These are phyloP conservation scores for Craniophora ligustri DNA, from an alignment of 2,888 invertebrate species.

Conservation along the genomic window DNA sequence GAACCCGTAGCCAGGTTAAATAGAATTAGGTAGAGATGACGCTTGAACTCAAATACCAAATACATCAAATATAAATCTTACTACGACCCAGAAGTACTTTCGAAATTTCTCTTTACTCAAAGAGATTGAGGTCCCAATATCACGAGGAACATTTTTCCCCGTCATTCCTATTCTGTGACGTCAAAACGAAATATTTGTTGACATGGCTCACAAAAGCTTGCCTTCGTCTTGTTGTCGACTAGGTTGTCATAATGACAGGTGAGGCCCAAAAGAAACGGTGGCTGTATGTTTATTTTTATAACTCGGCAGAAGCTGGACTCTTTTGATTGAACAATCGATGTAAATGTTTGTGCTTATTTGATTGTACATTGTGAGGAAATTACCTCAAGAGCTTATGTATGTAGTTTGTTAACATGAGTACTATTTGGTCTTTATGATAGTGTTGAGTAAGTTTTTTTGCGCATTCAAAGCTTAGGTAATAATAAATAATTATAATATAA, in stretches of 20 bases:
- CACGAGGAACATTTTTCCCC: conserved; percentile 15
- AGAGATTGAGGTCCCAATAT: conserved; percentile 7
- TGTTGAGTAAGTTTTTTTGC: too few relatives aligned
- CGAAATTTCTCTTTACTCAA: background rate
- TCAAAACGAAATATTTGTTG: conserved; percentile 48
- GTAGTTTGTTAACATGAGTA: conserved; percentile 7
- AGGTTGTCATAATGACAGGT: conserved; percentile 39
- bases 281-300: conserved; percentile 30
- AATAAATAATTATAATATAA: too few relatives aligned
- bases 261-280: conserved; percentile 23
- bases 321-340: conserved; percentile 30
- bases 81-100: too few relatives aligned
- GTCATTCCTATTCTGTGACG: conserved; percentile 23
- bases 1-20: too few relatives aligned
- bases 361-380: conserved; percentile 26
- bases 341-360: conserved; percentile 22
- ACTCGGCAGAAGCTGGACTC: conserved; percentile 5
- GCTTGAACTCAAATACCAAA: too few relatives aligned
- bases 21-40: too few relatives aligned
- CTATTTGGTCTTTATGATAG: conserved; percentile 1
- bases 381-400: conserved; percentile 11
- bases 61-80: too few relatives aligned
- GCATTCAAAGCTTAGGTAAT: too few relatives aligned
- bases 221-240: conserved; percentile 14
- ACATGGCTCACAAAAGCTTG: conserved; percentile 39